A percentile compares a stretch with the other conserved stretches of the same genome.
phyloP scores from a whole-genome alignment of 2,888 invertebrate genomes.

The Andrena hattorfiana region DNA sequence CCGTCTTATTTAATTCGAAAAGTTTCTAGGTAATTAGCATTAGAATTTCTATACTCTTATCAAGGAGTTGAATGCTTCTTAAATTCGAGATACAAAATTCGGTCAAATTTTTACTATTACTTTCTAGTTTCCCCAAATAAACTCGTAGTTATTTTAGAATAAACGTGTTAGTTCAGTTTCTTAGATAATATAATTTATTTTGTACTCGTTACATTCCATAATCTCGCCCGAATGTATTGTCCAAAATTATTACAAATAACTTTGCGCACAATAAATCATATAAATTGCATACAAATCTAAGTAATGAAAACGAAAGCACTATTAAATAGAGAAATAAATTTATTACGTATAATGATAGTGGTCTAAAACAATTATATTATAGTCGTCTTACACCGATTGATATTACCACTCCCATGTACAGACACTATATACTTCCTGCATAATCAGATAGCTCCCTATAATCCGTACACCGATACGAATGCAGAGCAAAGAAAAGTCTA shows the following conservation, averaged over 20 bases:
- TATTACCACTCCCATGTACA: conserved; percentile 51
- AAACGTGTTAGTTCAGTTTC: background rate
- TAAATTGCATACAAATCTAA: conserved; percentile 39
- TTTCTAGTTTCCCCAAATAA: background rate
- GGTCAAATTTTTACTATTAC: background rate
- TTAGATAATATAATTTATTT: conserved; percentile 44
- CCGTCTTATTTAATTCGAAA: no score
- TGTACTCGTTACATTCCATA: conserved; percentile 28
- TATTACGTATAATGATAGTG: conserved; percentile 47
- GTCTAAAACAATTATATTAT: conserved; percentile 54
- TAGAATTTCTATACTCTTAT: background rate
- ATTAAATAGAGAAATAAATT: conserved; percentile 55
- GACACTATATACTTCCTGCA: conserved; percentile 44
- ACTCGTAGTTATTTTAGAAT: conserved; percentile 13
- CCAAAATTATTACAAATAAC: conserved; percentile 39
- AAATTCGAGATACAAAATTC: background rate
- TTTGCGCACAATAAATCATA: conserved; percentile 11
- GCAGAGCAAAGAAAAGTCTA: conserved; percentile 33
- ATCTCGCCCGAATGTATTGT: conserved; percentile 25
- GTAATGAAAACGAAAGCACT: conserved; percentile 29
- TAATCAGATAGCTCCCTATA: conserved; percentile 41
- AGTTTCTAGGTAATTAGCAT: no score
- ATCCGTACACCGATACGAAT: conserved; percentile 39
- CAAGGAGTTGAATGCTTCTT: background rate
- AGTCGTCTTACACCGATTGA: conserved; percentile 46